Evolutionary conservation across 2,113 vertebrate genomes (phyloP).

Genomic region (Chloroceryle aenea): DNA sequence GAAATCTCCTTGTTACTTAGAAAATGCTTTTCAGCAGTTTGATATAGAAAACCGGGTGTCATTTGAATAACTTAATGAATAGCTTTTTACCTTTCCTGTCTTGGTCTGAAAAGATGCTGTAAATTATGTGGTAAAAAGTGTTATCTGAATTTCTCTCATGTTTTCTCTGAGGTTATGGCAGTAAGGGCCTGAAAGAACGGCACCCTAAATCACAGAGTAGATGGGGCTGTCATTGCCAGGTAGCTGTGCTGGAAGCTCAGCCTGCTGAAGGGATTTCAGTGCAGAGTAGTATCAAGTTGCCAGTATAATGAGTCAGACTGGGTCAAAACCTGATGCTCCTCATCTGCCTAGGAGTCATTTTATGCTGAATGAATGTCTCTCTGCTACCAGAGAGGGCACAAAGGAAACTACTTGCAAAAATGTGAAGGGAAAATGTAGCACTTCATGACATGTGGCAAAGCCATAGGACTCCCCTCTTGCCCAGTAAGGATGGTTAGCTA

Average conservation of each 20-base stretch:
- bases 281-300: background rate
- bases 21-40: background rate
- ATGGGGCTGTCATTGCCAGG: background rate
- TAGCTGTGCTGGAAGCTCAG: background rate
- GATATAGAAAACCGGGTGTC: background rate
- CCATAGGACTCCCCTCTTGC: background rate
- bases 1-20: background rate
- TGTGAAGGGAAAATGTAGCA: background rate
- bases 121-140: background rate
- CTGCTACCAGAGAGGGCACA: background rate
- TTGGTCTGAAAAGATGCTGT: background rate
- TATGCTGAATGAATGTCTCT: accelerated
- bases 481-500: background rate
- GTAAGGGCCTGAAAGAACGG: background rate
- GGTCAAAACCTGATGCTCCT: background rate
- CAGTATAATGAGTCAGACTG: background rate
- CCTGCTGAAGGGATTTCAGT: accelerated
- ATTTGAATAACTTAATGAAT: background rate
- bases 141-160: background rate
- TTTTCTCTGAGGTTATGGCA: background rate
- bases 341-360: background rate
- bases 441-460: accelerated
- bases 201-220: background rate
- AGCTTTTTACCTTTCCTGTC: background rate
- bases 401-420: background rate